Evolutionary conservation across 2,888 invertebrate genomes (phyloP).

Genomic region (Apamea crenata): DNA sequence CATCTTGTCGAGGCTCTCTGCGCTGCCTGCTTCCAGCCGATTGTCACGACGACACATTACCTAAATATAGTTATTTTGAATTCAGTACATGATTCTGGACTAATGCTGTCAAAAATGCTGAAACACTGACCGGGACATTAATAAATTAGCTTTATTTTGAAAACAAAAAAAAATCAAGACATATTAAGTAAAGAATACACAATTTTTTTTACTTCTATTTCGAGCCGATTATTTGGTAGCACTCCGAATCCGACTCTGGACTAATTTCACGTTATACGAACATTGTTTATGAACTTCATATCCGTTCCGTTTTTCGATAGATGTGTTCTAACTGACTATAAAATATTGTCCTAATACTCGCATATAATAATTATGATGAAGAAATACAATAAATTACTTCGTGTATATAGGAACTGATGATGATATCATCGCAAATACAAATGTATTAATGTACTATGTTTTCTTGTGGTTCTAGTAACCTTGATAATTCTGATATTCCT

Average conservation of each 20-base stretch:
- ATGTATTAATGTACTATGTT: background rate
- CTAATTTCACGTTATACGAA: background rate
- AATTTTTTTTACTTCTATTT: conserved; percentile 15
- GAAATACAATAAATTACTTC: conserved; percentile 7
- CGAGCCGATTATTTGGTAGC: conserved; percentile 19
- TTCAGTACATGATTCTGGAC: too few relatives aligned
- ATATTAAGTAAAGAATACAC: conserved; percentile 19
- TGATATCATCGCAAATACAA: conserved; percentile 1
- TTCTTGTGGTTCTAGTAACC: background rate
- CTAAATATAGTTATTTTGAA: too few relatives aligned
- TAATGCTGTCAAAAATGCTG: too few relatives aligned
- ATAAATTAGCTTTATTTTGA: too few relatives aligned
- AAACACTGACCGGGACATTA: too few relatives aligned
- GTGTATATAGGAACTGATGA: background rate
- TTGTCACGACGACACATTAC: too few relatives aligned
- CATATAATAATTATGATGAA: too few relatives aligned
- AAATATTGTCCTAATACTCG: too few relatives aligned
- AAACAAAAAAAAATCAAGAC: conserved; percentile 11
- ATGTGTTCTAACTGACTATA: background rate
- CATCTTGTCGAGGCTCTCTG: too few relatives aligned
- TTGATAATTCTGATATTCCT: background rate
- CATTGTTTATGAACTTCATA: background rate
- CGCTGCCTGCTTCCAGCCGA: too few relatives aligned
- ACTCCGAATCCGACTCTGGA: background rate
- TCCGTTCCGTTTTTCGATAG: background rate